These are phyloP conservation scores for Megaustenia siamemsis DNA, from an alignment of 2,888 invertebrate species.

Conservation along the genomic window DNA sequence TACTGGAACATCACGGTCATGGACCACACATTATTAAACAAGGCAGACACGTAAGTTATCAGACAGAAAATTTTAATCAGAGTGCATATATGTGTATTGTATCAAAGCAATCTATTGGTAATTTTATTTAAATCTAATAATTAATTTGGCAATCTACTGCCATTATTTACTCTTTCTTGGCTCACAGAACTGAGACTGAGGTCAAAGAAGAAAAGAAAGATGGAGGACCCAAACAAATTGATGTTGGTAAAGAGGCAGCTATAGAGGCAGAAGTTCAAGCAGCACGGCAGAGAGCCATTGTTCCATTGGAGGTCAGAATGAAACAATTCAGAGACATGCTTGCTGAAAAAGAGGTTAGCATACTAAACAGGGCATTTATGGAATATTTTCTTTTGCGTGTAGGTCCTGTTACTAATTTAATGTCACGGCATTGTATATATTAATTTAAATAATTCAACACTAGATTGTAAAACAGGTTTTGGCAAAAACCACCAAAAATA, in stretches of 20 bases:
- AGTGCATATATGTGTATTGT: not conserved
- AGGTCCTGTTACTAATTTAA: too few relatives aligned
- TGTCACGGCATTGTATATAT: too few relatives aligned
- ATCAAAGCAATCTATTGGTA: not conserved
- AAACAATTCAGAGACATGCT: conserved; percentile 97
- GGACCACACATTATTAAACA: not conserved
- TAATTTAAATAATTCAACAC: too few relatives aligned
- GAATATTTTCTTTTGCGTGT: too few relatives aligned
- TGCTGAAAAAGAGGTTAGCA: conserved; percentile 92
- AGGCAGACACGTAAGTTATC: not conserved
- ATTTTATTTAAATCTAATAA: not conserved
- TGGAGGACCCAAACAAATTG: conserved; percentile 82
- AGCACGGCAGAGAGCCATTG: conserved; percentile 93
- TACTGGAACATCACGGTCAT: not conserved
- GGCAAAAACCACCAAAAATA: too few relatives aligned
- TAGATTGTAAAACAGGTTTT: too few relatives aligned
- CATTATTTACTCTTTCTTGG: not conserved
- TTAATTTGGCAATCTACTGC: not conserved
- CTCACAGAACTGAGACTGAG: conserved; percentile 61
- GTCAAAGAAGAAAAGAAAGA: conserved; percentile 70
- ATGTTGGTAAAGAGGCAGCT: conserved; percentile 93
- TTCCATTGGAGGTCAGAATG: conserved; percentile 95
- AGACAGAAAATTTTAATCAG: not conserved
- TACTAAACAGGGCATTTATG: too few relatives aligned
- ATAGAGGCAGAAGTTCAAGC: conserved; percentile 96